These are phyloP conservation scores for Tupiocoris notatus DNA, from an alignment of 2,888 invertebrate species.

Conservation along the genomic window DNA sequence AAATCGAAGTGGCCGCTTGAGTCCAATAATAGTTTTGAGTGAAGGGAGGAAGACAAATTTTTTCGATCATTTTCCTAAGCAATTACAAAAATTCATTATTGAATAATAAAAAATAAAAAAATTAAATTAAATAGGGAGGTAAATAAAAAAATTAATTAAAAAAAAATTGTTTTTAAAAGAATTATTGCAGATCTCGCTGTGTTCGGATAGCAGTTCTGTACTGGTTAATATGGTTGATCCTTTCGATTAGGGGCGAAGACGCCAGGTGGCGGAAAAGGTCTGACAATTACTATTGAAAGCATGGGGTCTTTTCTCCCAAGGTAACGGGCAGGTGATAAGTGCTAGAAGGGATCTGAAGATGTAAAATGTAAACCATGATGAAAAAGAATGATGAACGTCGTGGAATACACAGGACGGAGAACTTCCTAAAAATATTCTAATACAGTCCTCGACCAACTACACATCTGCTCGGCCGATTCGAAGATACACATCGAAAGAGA, in stretches of 20 bases:
- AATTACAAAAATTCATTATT: too few species aligned
- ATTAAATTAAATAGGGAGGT: too few species aligned
- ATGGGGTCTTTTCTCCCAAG: background rate
- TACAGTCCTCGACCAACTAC: constrained; percentile 1
- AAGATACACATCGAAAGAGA: constrained; percentile 21
- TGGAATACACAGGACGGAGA: background rate
- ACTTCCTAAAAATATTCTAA: constrained; percentile 17
- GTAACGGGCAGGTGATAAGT: constrained; percentile 18
- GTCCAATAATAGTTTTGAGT: too few species aligned
- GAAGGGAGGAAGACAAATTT: too few species aligned
- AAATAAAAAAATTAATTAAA: too few species aligned
- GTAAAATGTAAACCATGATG: background rate
- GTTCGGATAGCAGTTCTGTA: too few species aligned
- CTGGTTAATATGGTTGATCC: too few species aligned
- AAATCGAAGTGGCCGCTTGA: too few species aligned
- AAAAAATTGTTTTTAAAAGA: too few species aligned
- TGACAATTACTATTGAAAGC: background rate
- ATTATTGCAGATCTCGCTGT: too few species aligned
- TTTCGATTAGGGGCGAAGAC: background rate
- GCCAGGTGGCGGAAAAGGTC: background rate
- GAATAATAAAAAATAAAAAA: too few species aligned
- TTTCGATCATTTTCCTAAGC: too few species aligned
- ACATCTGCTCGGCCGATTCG: constrained; percentile 5
- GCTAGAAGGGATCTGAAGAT: constrained; percentile 10
- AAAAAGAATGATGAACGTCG: background rate